Conservation (phyloP, 2,113 vertebrate species). For the Phyllostomus hastatus region DNA sequence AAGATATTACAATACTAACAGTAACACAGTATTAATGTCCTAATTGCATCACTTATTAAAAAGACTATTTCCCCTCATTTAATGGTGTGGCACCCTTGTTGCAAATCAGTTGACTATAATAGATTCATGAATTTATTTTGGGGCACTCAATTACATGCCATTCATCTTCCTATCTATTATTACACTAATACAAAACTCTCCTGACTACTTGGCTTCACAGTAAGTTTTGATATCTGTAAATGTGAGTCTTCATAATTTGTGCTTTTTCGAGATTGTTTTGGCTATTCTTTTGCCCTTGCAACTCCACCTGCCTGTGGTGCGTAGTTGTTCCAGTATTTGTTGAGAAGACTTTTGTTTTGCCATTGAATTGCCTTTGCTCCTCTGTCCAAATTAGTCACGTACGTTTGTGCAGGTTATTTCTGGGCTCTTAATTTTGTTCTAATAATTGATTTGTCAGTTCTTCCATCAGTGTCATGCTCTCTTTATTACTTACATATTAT, state of each 20-base stretch:
- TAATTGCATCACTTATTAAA: background rate
- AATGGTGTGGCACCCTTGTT: background rate
- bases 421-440: background rate
- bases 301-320: background rate
- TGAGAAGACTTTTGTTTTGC: background rate
- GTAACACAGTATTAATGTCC: background rate
- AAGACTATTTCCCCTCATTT: background rate
- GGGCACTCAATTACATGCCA: background rate
- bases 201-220: background rate
- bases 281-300: background rate
- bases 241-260: background rate
- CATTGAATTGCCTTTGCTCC: background rate
- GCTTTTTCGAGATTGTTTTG: background rate
- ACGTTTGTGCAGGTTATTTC: background rate
- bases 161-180: background rate
- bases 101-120: background rate
- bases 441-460: background rate
- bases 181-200: background rate
- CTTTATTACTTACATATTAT: background rate
- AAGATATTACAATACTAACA: background rate
- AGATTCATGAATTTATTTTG: background rate
- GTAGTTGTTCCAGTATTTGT: background rate
- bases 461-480: background rate
- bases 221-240: background rate
- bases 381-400: background rate